Base-by-base conservation (phyloP, 2,797 vertebrate species). In the Xiphophorus birchmanni region DNA sequence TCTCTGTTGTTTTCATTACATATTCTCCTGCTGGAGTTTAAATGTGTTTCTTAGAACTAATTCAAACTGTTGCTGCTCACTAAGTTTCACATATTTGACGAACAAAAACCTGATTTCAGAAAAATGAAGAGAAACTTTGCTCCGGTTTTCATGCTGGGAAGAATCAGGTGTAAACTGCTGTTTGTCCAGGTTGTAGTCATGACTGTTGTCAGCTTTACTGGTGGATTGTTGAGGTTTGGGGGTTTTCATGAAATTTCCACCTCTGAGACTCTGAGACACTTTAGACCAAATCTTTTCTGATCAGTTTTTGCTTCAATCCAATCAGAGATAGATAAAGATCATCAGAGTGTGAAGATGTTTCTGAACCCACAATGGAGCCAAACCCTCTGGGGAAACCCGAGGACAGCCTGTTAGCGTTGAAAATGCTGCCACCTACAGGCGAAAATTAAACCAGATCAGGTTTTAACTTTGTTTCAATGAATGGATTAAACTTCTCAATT, bases 361-460 rank as follows among this genome's bases (percentile, higher is more conserved):
- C 18, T 76, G 32, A 37, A 13, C 23, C 48, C 50, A 52, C 50
- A 52, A 2, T 10, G 4, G 23, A 54, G 8, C 23, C 52, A 11
- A 56, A 26, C 52, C 23, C 4, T 56, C 26, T 58, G 56, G 56
- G 8, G 12, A 58, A 58, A 56, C n/a, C 32, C 45, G 26, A 45
- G 50, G 29, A 29, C 67, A 10, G 18, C 23, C 17, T 23, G 0
- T 50, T 15, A 58, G 23, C 15, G 13, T 23, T 13, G 54, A 37
- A 13, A 32, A 13, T 1, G 11, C 67, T 88, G 77, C 89, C 86
- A 83, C 29, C 77, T 79, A 78, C 5, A 75, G 82, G 72, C 58
- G 5, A 47, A 6, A 56, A 5, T 1, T 23, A 18, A 74, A 26
- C 47, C 11, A 37, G 18, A 17, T 26, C 26, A 29, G 13, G 15